Conservation (phyloP, 2,113 vertebrate species). For the Pelmatolapia mariae region DNA sequence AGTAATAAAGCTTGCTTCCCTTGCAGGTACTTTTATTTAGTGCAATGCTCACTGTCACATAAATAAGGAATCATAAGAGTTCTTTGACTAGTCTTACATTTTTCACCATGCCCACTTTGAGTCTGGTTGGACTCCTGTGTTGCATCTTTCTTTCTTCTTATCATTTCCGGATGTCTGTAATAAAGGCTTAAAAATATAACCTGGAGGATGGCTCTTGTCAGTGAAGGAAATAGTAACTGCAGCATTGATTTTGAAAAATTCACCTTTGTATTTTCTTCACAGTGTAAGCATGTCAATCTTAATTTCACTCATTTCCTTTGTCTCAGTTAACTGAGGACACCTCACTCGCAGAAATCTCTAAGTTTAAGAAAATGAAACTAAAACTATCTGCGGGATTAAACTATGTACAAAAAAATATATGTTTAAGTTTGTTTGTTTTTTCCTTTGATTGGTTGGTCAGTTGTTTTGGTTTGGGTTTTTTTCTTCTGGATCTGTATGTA, state of each 20-base stretch:
- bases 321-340: rapidly evolving
- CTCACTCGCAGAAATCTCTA: background rate
- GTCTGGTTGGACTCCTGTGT: background rate
- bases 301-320: background rate
- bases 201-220: background rate
- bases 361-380: background rate
- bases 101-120: background rate
- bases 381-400: background rate
- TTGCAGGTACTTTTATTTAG: background rate
- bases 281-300: background rate
- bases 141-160: background rate
- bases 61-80: background rate
- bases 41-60: background rate
- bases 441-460: rapidly evolving
- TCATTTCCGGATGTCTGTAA: background rate
- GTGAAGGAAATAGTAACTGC: background rate
- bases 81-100: background rate
- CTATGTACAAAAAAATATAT: background rate
- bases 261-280: background rate
- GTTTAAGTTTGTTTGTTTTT: background rate
- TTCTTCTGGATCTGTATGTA: background rate
- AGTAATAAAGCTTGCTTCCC: background rate
- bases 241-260: background rate
- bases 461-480: background rate
- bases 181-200: background rate